Conservation (phyloP, 2,113 vertebrate genomes). For the Ploceus nigricollis region DNA sequence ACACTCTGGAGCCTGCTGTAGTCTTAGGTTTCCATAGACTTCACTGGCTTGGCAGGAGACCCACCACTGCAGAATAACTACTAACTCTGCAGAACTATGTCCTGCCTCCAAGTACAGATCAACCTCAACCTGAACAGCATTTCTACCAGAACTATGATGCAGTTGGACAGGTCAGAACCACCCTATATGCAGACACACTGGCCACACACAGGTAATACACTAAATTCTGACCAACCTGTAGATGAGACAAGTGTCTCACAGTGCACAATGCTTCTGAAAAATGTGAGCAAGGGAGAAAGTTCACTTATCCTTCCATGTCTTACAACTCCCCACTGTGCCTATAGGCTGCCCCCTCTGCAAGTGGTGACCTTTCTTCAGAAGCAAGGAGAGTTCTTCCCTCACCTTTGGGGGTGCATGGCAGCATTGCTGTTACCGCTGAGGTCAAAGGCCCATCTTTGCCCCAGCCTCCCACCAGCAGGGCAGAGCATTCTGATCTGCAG, state of each 20-base stretch:
- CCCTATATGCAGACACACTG: not conserved
- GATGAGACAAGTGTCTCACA: not conserved
- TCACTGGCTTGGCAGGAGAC: not conserved
- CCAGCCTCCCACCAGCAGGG: not conserved
- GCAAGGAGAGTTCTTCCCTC: not conserved
- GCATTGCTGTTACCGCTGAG: not conserved
- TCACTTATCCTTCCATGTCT: not conserved
- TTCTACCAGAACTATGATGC: not conserved
- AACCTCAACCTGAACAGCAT: too few species aligned
- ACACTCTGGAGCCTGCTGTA: not conserved
- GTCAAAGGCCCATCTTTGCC: not conserved
- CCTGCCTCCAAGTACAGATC: not conserved
- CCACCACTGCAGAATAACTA: not conserved
- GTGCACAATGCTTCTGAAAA: not conserved
- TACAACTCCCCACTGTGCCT: not conserved
- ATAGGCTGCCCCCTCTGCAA: not conserved
- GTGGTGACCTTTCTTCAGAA: not conserved
- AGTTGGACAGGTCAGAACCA: not conserved
- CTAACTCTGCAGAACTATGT: rapidly evolving
- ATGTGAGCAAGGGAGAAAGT: not conserved
- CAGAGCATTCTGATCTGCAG: not conserved
- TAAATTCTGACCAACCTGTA: not conserved
- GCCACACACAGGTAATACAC: not conserved
- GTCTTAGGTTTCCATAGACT: not conserved
- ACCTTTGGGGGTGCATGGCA: not conserved